phyloP scores from a whole-genome alignment of 2,113 vertebrate genomes.

The Argyrosomus japonicus region DNA sequence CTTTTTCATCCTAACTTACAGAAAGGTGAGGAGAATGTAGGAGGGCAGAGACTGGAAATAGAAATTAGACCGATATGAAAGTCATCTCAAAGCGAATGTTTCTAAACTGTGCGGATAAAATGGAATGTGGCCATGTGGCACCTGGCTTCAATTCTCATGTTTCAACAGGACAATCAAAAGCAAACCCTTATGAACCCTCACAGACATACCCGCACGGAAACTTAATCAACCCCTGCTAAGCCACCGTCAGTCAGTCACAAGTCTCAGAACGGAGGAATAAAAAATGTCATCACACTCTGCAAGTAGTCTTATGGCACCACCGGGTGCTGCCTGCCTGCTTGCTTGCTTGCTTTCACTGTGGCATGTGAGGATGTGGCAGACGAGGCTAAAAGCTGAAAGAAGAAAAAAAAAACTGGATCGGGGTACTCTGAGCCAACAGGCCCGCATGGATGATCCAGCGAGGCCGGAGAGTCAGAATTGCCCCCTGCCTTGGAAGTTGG shows the following conservation, averaged over 20 bases:
- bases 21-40: background rate
- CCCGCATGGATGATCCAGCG: background rate
- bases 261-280: constrained; percentile 19
- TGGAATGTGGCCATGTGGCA: constrained; percentile 3
- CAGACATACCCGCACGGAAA: background rate
- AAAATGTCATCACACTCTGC: constrained; percentile 32
- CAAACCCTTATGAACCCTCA: background rate
- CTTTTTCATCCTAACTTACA: constrained; percentile 10
- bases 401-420: constrained; percentile 24
- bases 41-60: background rate
- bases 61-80: background rate
- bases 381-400: constrained; percentile 1
- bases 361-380: constrained; percentile 40
- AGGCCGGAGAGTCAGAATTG: constrained; percentile 16
- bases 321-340: constrained; percentile 1
- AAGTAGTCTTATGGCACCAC: constrained; percentile 38
- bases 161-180: constrained; percentile 23
- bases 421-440: constrained; percentile 17
- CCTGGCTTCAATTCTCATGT: constrained; percentile 24
- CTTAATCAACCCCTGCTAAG: constrained; percentile 21
- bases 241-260: constrained; percentile 24
- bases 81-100: background rate
- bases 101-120: background rate
- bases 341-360: background rate
- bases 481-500: constrained; percentile 27